Base-by-base conservation (phyloP, 2,888 invertebrate genomes). In the Tetragnatha montana region DNA sequence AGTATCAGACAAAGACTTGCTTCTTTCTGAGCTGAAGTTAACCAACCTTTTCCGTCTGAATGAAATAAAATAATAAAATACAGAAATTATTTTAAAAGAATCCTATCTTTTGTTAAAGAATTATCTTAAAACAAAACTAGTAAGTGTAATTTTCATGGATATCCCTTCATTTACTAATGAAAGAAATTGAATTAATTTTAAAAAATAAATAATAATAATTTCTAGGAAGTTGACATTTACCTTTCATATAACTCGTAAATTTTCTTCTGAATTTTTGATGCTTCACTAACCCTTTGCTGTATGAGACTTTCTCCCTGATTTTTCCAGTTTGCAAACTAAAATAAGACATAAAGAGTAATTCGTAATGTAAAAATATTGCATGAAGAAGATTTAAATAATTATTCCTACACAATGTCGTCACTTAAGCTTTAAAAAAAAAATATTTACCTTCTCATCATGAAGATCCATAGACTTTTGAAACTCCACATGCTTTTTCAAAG, bases 381-480 rank as follows among this genome's bases (percentile, higher is more conserved):
- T 60, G 8, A 17, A 17, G 60, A 60, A 60, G 35, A 60, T 60
- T 8, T 17, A 60, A 0, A 8, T 60, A 17, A 60, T 8, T 12
- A 17, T 60, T 10, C 4, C 8, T 17, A 17, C 12, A 17, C 10
- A 60, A 60, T 60, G 6, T 10, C 60, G 10, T 0, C 17, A 60
- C 17, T 60, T 21, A 22, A 75, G n/a, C 14, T 10, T 6, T 8
- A 47, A 0, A 8, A 6, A 4, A 21, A 60, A 79, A 79, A 96
- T 95, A 0, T 95, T 95, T 47, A 98, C 95, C 94, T 97, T 97
- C 93, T 98, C 98, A 91, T 98, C 98, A 94, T 97, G 96, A 0
- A 97, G 96, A n/a, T 96, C 95, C 12, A 99, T 95, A 0, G 98
- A 94, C 92, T 98, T 98, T 93, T 98, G 98, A 93, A 99, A 98